phyloP scores from a whole-genome alignment of 2,797 vertebrate genomes.

The Cossypha caffra region DNA sequence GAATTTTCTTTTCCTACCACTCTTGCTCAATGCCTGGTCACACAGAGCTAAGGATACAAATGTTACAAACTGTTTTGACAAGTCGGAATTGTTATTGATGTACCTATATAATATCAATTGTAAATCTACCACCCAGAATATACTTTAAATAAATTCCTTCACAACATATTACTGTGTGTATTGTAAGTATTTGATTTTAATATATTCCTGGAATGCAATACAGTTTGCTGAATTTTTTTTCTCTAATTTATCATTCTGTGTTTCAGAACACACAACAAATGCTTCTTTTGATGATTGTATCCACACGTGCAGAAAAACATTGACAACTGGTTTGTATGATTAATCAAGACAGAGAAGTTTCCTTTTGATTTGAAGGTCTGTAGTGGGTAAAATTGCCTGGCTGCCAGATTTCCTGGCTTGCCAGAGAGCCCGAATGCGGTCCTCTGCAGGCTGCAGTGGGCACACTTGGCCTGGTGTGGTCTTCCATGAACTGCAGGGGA shows the following conservation, averaged over 20 bases:
- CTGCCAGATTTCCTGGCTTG: background rate
- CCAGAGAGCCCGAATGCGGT: background rate
- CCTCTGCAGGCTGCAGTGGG: background rate
- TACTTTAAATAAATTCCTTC: background rate
- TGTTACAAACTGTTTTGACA: background rate
- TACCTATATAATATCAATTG: background rate
- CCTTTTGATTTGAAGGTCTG: background rate
- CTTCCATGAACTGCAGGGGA: background rate
- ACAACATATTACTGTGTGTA: background rate
- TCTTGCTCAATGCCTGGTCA: background rate
- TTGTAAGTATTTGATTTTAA: background rate
- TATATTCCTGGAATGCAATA: background rate
- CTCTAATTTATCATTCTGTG: background rate
- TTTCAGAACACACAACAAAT: background rate
- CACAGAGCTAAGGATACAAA: background rate
- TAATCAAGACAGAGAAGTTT: background rate
- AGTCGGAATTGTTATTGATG: background rate
- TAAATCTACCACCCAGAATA: background rate
- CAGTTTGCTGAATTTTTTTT: background rate
- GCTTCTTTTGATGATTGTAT: background rate
- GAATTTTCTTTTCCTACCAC: fast-evolving
- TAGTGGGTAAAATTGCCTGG: background rate
- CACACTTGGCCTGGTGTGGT: background rate
- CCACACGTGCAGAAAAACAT: background rate
- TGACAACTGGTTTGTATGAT: background rate